Evolutionary conservation across 1,140 invertebrate genomes (phyloP).

Genomic region (Chrysopa pallens): DNA sequence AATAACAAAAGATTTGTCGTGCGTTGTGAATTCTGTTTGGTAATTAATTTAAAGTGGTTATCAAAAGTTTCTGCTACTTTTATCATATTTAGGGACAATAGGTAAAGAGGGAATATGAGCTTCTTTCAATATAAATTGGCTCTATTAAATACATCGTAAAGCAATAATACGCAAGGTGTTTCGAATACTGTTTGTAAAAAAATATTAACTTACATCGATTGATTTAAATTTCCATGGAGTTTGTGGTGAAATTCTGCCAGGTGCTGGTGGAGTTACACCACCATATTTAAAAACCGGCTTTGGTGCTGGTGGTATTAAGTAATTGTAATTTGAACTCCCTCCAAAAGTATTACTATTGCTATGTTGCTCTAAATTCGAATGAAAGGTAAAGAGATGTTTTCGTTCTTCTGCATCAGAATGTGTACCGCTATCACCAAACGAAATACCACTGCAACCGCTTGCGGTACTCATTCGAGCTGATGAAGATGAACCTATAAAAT

Average conservation of each 20-base stretch:
- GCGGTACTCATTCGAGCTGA: slow-evolving; percentile 61
- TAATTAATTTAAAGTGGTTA: no score
- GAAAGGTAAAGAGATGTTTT: not conserved
- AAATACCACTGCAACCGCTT: slow-evolving; percentile 52
- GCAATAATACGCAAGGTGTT: no score
- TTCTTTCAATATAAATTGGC: no score
- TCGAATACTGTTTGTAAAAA: no score
- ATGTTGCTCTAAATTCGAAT: slow-evolving; percentile 23
- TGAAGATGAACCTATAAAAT: slow-evolving; percentile 42
- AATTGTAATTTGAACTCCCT: not conserved
- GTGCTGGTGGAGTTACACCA: slow-evolving; percentile 14
- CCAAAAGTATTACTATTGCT: no score
- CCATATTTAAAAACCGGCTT: slow-evolving; percentile 10
- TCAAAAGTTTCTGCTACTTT: no score
- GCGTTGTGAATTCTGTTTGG: no score
- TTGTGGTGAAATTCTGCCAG: slow-evolving; percentile 15
- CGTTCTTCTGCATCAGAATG: slow-evolving; percentile 67
- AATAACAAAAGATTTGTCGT: no score
- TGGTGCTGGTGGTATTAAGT: slow-evolving; percentile 8
- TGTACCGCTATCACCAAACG: slow-evolving; percentile 63
- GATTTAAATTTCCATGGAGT: slow-evolving; percentile 11
- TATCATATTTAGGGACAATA: no score
- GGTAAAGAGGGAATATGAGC: no score
- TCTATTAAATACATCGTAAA: no score
- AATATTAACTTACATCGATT: slow-evolving; percentile 12